Base-by-base conservation (phyloP, 2,888 invertebrate species). In the Alsophila aescularia region DNA sequence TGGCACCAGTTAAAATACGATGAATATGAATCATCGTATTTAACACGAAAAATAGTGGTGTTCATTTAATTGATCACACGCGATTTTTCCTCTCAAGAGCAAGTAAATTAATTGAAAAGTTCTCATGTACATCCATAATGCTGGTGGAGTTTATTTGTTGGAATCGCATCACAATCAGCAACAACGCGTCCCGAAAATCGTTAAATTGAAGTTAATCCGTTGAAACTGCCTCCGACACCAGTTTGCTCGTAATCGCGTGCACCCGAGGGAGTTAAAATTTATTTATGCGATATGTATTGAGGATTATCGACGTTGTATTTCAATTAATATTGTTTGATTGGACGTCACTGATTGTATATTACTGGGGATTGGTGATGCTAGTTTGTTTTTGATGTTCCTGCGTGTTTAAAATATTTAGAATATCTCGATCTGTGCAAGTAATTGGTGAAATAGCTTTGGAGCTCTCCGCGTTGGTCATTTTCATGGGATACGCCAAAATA, bases 241-340 rank as follows among this genome's bases (percentile, higher is more conserved):
- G 4, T 6, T 16, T 9, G 10, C 16, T 8, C 29, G 16, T 27
- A 31, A 15, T 27, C 35, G 18, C 29, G 18, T 50, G 42, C 42
- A 50, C 14, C 13, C 36, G 29, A 36, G n/a, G 2, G 35, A 36
- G 29, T 42, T 36, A 42, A 16, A 29, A 29, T 5, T 15, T 42
- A 36, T 50, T 40, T 35, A 29, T 34, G 10, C 34, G 44, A 35
- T 35, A 35, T 24, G 24, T 52, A 34, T 32, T 16, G 24, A 39
- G 45, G 52, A 52, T 52, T 45, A 52, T 35, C 34, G 34, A 32
- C 24, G 8, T 41, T 49, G 29, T 43, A 43, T 37, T 52, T 44
- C 34, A 21, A 52, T 39, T 51, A 21, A 51, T 39, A 35, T 37
- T 39, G 34, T 43, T 5, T 34, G 52, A 52, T 44, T 39, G 40